Conservation (phyloP, 2,888 invertebrate species). For the Cynaeus angustus region DNA sequence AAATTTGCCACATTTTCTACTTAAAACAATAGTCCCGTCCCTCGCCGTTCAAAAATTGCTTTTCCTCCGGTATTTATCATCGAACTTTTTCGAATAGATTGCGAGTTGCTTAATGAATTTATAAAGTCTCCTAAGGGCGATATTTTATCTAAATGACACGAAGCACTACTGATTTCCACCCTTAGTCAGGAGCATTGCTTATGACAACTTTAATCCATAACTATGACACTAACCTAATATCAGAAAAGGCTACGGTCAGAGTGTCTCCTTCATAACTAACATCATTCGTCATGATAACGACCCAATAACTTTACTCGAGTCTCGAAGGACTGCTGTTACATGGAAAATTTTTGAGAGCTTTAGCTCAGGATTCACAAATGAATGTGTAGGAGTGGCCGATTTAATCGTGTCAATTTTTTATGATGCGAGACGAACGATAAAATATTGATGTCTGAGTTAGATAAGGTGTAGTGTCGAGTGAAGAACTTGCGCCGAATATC, state of each 20-base stretch:
- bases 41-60: neutral
- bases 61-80: constrained; percentile 9
- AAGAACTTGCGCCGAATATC: constrained; percentile 49
- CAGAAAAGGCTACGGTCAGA: constrained; percentile 56
- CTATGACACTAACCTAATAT: constrained; percentile 68
- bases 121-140: constrained; percentile 48
- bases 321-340: constrained; percentile 32
- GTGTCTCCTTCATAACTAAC: constrained; percentile 62
- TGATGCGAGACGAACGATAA: constrained; percentile 34
- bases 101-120: constrained; percentile 44
- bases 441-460: constrained; percentile 46
- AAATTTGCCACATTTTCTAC: constrained; percentile 42
- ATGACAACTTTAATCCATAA: constrained; percentile 64
- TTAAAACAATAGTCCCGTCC: constrained; percentile 40
- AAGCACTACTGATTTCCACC: constrained; percentile 41
- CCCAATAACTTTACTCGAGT: constrained; percentile 60
- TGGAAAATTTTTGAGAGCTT: constrained; percentile 31
- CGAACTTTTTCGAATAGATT: constrained; percentile 21
- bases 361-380: constrained; percentile 28
- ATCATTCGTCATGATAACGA: constrained; percentile 66
- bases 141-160: constrained; percentile 51
- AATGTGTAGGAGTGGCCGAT: constrained; percentile 11
- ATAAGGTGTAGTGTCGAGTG: constrained; percentile 46
- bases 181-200: constrained; percentile 53
- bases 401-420: constrained; percentile 43